These are phyloP conservation scores for Pempheris klunzingeri DNA, from an alignment of 2,797 vertebrate species.

Conservation along the genomic window DNA sequence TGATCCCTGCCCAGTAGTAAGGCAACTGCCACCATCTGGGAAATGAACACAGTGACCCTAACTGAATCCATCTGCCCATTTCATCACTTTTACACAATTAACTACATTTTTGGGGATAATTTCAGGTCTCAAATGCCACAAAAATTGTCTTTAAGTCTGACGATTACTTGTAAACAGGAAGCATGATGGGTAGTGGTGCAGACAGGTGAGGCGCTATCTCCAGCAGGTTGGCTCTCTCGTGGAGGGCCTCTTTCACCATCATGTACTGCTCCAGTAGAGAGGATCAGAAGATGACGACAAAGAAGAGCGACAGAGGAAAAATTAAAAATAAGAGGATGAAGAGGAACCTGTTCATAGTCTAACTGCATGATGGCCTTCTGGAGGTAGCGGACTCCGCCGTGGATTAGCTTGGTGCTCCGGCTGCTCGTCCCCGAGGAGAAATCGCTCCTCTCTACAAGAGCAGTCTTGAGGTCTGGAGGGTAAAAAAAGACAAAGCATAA, in stretches of 20 bases:
- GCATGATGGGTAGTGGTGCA: constrained; percentile 95
- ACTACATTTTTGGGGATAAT: too few relatives aligned
- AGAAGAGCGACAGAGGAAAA: neutral
- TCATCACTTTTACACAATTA: neutral
- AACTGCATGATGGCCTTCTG: constrained; percentile 98
- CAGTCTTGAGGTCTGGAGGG: constrained; percentile 93
- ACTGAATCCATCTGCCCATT: neutral
- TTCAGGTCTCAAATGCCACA: too few relatives aligned
- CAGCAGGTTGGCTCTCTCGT: constrained; percentile 94
- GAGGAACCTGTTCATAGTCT: constrained; percentile 94
- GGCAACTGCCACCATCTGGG: constrained; percentile 98
- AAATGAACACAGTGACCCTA: neutral
- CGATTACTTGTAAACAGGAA: constrained; percentile 97
- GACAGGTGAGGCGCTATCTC: constrained; percentile 97
- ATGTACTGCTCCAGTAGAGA: constrained; percentile 86
- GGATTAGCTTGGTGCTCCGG: constrained; percentile 98
- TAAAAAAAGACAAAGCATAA: neutral
- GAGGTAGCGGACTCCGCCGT: constrained; percentile 97
- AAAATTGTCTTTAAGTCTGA: neutral
- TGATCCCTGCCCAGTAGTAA: constrained; percentile 98
- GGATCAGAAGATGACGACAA: fast-evolving
- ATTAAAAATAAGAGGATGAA: neutral
- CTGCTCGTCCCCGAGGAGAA: constrained; percentile 99
- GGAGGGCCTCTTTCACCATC: constrained; percentile 98
- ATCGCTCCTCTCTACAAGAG: constrained; percentile 95